Percentiles rank a stretch among this genome's conserved stretches.
phyloP scores from a whole-genome alignment of 2,888 invertebrate genomes.

The Baccha elongata region DNA sequence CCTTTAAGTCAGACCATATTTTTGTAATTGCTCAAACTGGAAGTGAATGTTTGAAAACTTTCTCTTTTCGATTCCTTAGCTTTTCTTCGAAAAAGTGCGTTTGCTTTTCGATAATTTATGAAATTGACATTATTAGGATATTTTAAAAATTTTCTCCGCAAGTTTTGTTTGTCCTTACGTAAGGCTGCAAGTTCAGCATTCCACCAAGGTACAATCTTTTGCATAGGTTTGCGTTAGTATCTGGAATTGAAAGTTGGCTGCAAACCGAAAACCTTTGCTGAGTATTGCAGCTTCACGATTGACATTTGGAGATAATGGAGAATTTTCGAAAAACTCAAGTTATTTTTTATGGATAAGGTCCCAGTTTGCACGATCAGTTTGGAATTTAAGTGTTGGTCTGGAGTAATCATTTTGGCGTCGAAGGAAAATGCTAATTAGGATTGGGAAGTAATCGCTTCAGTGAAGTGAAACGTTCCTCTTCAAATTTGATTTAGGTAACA shows the following conservation, averaged over 20 bases:
- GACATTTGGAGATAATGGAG: not conserved
- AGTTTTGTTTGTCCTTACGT: not conserved
- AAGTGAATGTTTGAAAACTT: too few species aligned
- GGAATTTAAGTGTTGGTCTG: not conserved
- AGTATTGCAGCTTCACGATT: not conserved
- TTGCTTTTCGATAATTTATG: not conserved
- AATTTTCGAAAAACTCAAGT: not conserved
- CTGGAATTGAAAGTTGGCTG: not conserved
- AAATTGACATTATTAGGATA: not conserved
- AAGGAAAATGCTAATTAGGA: not conserved
- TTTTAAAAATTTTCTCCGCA: not conserved
- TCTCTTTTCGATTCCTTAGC: too few species aligned
- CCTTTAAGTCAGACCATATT: not conserved
- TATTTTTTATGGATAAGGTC: too few species aligned
- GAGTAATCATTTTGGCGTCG: not conserved
- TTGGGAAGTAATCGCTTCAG: not conserved
- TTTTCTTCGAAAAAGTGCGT: too few species aligned
- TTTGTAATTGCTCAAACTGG: not conserved
- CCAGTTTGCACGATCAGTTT: not conserved
- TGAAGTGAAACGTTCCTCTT: too few species aligned
- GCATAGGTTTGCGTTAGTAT: not conserved
- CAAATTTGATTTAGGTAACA: too few species aligned
- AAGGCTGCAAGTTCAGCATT: too few species aligned
- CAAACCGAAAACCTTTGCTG: not conserved
- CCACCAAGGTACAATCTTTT: not conserved